Conservation (phyloP, 2,888 invertebrate species). For the Masnerella sp. region DNA sequence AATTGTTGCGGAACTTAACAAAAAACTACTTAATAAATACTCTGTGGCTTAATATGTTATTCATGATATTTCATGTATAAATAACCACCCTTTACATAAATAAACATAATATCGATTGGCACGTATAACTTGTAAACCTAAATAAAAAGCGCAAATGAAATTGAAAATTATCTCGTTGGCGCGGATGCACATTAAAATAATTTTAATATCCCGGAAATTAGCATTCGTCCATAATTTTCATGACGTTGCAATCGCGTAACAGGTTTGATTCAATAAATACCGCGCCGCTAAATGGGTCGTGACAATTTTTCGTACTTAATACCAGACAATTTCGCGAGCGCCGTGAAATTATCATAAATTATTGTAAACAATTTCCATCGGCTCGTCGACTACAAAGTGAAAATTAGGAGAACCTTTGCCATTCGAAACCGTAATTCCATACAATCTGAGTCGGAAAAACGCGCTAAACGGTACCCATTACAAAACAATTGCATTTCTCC, state of each 20-base stretch:
- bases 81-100: no score
- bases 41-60: no score
- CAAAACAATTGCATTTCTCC: conserved; percentile 27
- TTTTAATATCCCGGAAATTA: background rate
- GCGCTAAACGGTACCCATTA: conserved; percentile 8
- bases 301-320: background rate
- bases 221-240: background rate
- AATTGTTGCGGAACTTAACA: no score
- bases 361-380: background rate
- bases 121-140: no score
- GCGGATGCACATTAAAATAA: no score
- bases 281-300: background rate
- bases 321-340: no score
- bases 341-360: background rate
- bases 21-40: no score
- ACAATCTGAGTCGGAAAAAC: background rate
- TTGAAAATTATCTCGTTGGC: no score
- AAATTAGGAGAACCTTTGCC: background rate
- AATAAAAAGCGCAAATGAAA: no score
- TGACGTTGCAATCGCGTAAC: background rate
- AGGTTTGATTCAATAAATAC: background rate
- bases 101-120: background rate
- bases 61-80: no score
- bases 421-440: background rate
- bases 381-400: no score